These are phyloP conservation scores for Drosophila affinis DNA, from an alignment of 2,888 invertebrate genomes.

Conservation along the genomic window DNA sequence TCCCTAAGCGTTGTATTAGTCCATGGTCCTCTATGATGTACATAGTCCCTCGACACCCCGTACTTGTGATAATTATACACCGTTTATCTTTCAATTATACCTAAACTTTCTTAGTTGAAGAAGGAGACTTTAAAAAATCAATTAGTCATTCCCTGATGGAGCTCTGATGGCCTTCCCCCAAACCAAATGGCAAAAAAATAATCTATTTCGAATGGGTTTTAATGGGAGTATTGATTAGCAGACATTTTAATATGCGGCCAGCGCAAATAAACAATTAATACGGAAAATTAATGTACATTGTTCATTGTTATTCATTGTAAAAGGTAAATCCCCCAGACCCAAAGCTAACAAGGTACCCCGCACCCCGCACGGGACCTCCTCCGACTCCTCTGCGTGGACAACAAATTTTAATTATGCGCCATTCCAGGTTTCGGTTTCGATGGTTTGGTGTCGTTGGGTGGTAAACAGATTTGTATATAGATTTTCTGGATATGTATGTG, in stretches of 20 bases:
- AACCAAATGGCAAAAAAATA: slow-evolving; percentile 51
- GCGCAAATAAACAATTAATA: slow-evolving; percentile 72
- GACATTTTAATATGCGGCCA: slow-evolving; percentile 68
- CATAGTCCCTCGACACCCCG: no score
- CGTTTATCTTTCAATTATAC: background rate
- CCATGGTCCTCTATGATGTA: no score
- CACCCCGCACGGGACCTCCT: background rate
- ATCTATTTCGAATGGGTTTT: slow-evolving; percentile 47
- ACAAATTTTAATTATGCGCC: slow-evolving; percentile 79
- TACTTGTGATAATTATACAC: background rate
- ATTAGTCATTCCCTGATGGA: slow-evolving; percentile 26
- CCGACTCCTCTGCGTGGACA: slow-evolving; percentile 43
- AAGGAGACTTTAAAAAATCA: slow-evolving; percentile 19
- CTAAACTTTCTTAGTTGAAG: background rate
- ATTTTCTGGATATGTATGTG: slow-evolving; percentile 26
- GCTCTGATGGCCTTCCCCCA: background rate
- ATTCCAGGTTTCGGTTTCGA: slow-evolving; percentile 54
- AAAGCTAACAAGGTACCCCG: background rate
- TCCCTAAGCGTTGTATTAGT: no score
- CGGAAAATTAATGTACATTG: slow-evolving; percentile 73
- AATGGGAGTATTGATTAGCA: slow-evolving; percentile 85
- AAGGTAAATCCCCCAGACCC: slow-evolving; percentile 34
- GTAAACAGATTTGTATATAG: slow-evolving; percentile 46
- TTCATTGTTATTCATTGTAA: slow-evolving; percentile 69
- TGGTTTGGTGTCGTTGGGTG: slow-evolving; percentile 10